These are phyloP conservation scores for Salvator merianae DNA, from an alignment of 2,113 vertebrate species.

Conservation along the genomic window DNA sequence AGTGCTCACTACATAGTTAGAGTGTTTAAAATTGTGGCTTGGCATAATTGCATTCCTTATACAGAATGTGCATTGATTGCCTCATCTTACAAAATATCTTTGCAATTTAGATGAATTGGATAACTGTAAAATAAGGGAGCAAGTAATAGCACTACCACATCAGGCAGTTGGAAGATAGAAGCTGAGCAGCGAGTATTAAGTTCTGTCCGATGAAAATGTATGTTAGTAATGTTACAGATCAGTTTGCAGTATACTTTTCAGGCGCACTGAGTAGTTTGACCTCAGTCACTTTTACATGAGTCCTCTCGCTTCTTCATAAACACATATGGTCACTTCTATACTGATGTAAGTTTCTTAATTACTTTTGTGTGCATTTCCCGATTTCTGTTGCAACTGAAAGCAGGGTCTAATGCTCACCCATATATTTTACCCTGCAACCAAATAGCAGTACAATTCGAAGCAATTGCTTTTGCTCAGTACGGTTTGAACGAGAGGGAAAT, in stretches of 20 bases:
- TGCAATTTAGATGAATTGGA: background rate
- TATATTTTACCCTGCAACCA: no score
- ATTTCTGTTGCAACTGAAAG: no score
- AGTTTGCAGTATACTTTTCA: background rate
- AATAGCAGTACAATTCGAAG: no score
- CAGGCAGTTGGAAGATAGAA: conserved; percentile 6
- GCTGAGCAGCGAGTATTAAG: background rate
- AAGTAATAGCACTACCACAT: background rate
- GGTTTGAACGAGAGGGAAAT: no score
- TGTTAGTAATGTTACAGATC: background rate
- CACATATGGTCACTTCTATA: background rate
- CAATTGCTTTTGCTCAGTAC: no score
- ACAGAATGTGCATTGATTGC: background rate
- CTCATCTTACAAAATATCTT: background rate
- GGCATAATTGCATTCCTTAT: background rate
- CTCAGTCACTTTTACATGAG: background rate
- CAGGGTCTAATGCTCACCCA: no score
- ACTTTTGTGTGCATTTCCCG: background rate
- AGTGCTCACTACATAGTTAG: background rate
- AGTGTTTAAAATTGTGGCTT: no score
- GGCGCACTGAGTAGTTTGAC: background rate
- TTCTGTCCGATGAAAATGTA: background rate
- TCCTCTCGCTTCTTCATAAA: background rate
- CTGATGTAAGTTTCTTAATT: background rate
- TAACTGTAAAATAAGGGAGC: background rate